These are phyloP conservation scores for Scatophagus argus DNA, from an alignment of 2,113 vertebrate genomes.

Conservation along the genomic window DNA sequence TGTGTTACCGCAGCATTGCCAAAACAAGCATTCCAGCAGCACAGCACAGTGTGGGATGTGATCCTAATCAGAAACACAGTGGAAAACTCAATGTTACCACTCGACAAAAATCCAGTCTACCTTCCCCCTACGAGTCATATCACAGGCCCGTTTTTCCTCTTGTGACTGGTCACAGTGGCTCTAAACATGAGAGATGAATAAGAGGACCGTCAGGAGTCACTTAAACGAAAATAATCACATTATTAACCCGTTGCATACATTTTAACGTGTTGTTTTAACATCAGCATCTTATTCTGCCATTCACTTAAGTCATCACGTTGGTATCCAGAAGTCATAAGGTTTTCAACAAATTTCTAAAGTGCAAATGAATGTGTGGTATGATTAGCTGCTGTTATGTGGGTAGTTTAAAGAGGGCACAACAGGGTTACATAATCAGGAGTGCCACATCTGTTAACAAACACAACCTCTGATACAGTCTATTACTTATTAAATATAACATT, in stretches of 20 bases:
- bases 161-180: neutral
- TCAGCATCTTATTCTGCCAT: neutral
- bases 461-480: neutral
- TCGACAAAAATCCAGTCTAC: constrained; percentile 34
- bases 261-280: neutral
- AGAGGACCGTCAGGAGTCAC: neutral
- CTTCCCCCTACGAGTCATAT: constrained; percentile 17
- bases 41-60: constrained; percentile 71
- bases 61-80: constrained; percentile 76
- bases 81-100: constrained; percentile 70
- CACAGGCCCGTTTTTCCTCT: constrained; percentile 22
- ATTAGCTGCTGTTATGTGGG: constrained; percentile 14
- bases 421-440: constrained; percentile 30
- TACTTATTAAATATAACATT: neutral
- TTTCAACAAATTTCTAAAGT: neutral
- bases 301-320: neutral
- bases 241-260: neutral
- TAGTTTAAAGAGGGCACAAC: neutral
- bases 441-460: constrained; percentile 29
- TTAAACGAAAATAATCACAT: neutral
- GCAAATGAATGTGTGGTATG: neutral
- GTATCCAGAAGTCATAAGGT: neutral
- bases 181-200: neutral
- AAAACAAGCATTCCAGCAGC: constrained; percentile 82
- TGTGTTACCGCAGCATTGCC: constrained; percentile 72